phyloP scores from a whole-genome alignment of 2,113 vertebrate genomes.

The Cinclus mexicanus region DNA sequence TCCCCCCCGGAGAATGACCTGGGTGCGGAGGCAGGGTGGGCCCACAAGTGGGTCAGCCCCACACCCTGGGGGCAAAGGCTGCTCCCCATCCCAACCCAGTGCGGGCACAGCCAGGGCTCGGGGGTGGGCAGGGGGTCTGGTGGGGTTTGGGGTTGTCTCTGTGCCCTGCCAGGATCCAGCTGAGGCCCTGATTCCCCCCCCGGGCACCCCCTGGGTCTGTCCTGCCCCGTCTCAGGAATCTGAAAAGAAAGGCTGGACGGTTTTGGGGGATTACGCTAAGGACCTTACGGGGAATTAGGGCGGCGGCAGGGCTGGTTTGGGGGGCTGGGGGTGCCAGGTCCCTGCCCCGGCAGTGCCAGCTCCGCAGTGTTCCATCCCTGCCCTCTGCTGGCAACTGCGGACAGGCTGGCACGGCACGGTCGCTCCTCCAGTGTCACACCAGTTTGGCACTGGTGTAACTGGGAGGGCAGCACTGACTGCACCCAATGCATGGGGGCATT shows the following conservation, averaged over 20 bases:
- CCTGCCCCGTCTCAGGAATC: background rate
- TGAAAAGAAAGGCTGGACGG: background rate
- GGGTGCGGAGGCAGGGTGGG: accelerated
- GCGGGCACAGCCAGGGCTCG: background rate
- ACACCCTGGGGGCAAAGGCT: background rate
- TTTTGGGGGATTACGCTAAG: background rate
- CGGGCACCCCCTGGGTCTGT: background rate
- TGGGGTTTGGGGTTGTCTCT: background rate
- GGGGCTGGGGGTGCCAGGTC: background rate
- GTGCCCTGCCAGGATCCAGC: background rate
- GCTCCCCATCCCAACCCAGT: background rate
- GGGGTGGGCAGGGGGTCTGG: background rate
- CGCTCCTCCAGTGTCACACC: background rate
- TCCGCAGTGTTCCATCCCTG: background rate
- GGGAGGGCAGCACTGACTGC: background rate
- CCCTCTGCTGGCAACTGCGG: constrained; percentile 43
- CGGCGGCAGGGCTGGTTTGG: background rate
- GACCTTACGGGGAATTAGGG: background rate
- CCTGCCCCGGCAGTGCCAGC: background rate
- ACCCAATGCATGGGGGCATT: background rate
- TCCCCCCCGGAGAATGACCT: background rate
- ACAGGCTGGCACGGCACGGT: background rate
- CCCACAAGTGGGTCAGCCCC: background rate
- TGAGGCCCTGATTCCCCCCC: background rate
- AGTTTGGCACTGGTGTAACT: background rate